Evolutionary conservation across 2,113 vertebrate species (phyloP), one percentile per base, ranked within the genome.

Genomic region (Protobothrops mucrosquamatus): DNA sequence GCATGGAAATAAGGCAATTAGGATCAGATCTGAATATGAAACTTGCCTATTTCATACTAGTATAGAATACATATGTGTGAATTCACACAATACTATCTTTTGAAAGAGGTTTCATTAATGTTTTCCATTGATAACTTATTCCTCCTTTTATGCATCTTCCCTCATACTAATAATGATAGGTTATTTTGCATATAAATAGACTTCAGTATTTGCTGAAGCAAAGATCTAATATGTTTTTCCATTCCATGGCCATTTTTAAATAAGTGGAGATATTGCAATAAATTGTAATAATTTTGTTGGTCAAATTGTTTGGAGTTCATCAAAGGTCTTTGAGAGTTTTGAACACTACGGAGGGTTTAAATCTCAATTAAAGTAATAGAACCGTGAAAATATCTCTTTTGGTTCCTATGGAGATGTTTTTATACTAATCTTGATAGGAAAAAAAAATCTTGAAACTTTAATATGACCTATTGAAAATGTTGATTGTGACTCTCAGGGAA

Each of bases 111-210:
- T 98, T 97, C 97, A 98, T 98, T 98, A 98, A 98, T 97, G 96
- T 96, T 97, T 98, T 98, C 97, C 96, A 97, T 97, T 97, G 97
- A 98, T 98, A 98, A 99, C 98, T 98, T 98, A 98, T 98, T 98
- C 98, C 95, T 97, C 96, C 92, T 95, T 98, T 98, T 98, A 97
- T 97, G 96, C 96, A 96, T 97, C 97, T 98, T 95, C 97, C 97
- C 97, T 98, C 97, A 96, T 97, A 96, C 97, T 97, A 98, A 98
- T 98, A 98, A 98, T 97, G 95, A 96, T 97, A 97, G 89, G 97
- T 97, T 98, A 99, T 99, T 99, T 99, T 99, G 98, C 98, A 99
- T 99, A 98, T 98, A 99, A 99, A 99, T 99, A 98, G 98, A 98
- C 98, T 98, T 98, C 96, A 96, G 94, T 98, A 95, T 98, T 98